A percentile compares a stretch with the other conserved stretches of the same genome.
phyloP scores from a whole-genome alignment of 2,797 vertebrate species.

The Notoglanidium macrostoma region DNA sequence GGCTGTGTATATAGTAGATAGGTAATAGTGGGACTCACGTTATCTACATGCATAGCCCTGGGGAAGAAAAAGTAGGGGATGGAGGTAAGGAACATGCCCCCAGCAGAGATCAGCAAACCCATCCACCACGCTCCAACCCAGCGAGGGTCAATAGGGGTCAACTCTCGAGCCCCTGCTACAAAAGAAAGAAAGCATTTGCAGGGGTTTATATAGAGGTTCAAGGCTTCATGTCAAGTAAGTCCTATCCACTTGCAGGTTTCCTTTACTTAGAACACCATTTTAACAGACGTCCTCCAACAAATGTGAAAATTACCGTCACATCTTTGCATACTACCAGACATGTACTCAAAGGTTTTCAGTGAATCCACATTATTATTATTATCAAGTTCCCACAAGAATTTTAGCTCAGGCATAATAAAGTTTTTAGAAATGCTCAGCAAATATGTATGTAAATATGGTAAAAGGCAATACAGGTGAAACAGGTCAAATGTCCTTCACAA shows the following conservation, averaged over 20 bases:
- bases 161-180: constrained; percentile 66
- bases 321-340: background rate
- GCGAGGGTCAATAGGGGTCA: constrained; percentile 82
- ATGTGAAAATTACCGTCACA: background rate
- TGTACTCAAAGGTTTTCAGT: background rate
- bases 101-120: constrained; percentile 85
- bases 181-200: background rate
- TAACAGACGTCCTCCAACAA: background rate
- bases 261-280: background rate
- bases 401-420: background rate
- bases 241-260: background rate
- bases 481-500: background rate
- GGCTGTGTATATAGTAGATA: background rate
- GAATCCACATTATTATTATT: background rate
- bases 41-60: constrained; percentile 66
- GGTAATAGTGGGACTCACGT: constrained; percentile 59
- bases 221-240: background rate
- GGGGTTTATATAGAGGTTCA: background rate
- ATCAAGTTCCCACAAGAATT: background rate
- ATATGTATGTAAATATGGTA: background rate
- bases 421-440: background rate
- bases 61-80: constrained; percentile 97
- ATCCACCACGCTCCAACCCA: constrained; percentile 99
- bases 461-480: background rate
- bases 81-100: constrained; percentile 83